Evolutionary conservation across 2,113 vertebrate species (phyloP), one percentile per base, ranked within the genome.

Genomic region (Lanius collurio): DNA sequence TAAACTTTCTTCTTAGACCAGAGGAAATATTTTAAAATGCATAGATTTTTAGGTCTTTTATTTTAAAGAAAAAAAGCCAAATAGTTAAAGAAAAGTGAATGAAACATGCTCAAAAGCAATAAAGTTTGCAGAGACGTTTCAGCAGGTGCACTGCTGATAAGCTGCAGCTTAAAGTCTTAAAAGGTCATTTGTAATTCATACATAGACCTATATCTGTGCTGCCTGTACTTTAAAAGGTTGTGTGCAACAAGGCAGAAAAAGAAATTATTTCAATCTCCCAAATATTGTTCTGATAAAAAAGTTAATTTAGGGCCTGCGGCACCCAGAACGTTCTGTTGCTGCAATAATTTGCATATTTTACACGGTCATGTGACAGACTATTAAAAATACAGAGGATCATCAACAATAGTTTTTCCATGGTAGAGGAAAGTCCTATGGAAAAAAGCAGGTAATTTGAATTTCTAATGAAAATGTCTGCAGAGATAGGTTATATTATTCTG

Each of bases 101-200:
- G 64, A 90, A 83, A 83, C 26, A 11, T 39, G 23, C 21, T 90
- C 30, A 41, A 83, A 92, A 71, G 16, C 88, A 81, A 84, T 41
- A 73, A 94, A 96, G 22, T 95, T 96, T 71, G 16, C 20, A 64
- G 81, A 89, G 65, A 70, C 39, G 5, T 89, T 94, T 64, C 37
- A 78, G 42, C 44, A 47, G 76, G 49, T 93, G 60, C 87, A 49
- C 33, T 22, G n/a, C 21, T 28, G 52, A 87, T 86, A 96, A 95
- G 69, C 74, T 90, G 41, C 79, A 93, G 78, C 68, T 94, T 90
- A 95, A 96, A 97, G 53, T 52, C 33, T 96, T 97, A 94, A 97
- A 97, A 97, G 71, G 87, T 94, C 59, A 93, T 97, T 97, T 97
- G 89, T 81, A 96, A 97, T 98, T 97, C 91, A 94, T 82, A 97